phyloP scores from a whole-genome alignment of 2,888 invertebrate genomes.

The Leptogaster cylindrica region DNA sequence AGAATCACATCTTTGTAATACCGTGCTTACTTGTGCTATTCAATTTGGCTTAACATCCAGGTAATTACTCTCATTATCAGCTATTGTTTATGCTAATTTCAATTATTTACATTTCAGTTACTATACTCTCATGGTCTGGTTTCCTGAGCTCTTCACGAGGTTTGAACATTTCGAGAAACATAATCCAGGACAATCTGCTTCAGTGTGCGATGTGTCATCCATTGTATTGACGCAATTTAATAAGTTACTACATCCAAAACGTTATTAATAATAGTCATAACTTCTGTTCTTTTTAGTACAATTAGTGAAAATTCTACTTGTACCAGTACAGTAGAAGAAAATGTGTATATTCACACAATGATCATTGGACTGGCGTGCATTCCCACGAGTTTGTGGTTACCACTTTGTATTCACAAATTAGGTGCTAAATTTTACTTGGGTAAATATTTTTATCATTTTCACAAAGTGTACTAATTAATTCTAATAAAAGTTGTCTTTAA shows the following conservation, averaged over 20 bases:
- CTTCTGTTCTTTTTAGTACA: background rate
- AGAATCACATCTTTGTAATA: slow-evolving; percentile 77
- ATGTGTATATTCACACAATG: slow-evolving; percentile 77
- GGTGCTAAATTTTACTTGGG: slow-evolving; percentile 84
- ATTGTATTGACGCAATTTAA: slow-evolving; percentile 64
- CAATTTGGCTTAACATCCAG: slow-evolving; percentile 83
- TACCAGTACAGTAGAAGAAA: slow-evolving; percentile 65
- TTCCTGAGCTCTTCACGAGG: slow-evolving; percentile 85
- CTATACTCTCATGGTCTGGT: slow-evolving; percentile 92
- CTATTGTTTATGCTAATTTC: background rate
- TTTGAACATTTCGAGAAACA: slow-evolving; percentile 75
- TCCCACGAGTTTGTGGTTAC: slow-evolving; percentile 79
- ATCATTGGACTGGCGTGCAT: slow-evolving; percentile 82
- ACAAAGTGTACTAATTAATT: too few relatives aligned
- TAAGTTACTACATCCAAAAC: slow-evolving; percentile 35
- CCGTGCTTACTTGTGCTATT: slow-evolving; percentile 77
- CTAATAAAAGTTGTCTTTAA: too few relatives aligned
- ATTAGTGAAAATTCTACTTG: background rate
- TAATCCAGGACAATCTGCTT: slow-evolving; percentile 70
- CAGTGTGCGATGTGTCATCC: slow-evolving; percentile 79
- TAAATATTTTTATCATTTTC: slow-evolving; percentile 52
- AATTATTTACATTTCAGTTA: slow-evolving; percentile 68
- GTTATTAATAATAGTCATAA: background rate
- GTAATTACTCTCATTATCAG: slow-evolving; percentile 56
- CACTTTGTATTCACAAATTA: slow-evolving; percentile 78